phyloP scores from a whole-genome alignment of 2,113 vertebrate species.

The Tetrax tetrax region DNA sequence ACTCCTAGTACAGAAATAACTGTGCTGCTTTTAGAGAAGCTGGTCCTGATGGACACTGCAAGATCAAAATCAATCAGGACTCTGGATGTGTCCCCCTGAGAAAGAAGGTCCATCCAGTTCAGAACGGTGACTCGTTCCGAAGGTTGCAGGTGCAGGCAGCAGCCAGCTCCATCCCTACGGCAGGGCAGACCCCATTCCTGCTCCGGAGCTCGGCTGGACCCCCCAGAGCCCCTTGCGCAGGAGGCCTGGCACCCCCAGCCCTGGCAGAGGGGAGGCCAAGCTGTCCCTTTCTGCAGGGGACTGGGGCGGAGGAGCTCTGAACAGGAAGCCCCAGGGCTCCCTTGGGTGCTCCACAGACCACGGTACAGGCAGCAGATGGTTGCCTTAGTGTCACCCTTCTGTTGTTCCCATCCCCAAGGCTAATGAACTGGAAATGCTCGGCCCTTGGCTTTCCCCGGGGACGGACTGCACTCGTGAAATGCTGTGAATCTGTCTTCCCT shows the following conservation, averaged over 20 bases:
- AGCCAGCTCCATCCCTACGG: neutral
- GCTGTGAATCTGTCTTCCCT: neutral
- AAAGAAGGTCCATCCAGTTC: neutral
- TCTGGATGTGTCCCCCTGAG: rapidly evolving
- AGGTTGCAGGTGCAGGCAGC: neutral
- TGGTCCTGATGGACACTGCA: neutral
- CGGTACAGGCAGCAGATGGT: neutral
- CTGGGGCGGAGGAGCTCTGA: neutral
- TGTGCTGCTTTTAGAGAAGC: neutral
- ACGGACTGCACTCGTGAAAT: neutral
- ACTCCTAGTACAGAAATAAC: neutral
- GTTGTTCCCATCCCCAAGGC: neutral
- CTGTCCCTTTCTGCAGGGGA: neutral
- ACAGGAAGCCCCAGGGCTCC: neutral
- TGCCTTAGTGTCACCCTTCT: neutral
- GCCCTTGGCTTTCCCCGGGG: neutral
- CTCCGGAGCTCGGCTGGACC: no score
- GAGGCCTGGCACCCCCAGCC: neutral
- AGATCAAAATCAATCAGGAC: neutral
- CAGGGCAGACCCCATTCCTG: neutral
- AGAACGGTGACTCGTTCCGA: rapidly evolving
- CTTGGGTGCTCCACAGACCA: neutral
- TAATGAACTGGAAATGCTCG: neutral
- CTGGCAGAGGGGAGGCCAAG: neutral
- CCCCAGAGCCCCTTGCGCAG: no score